Base-by-base conservation (phyloP, 1,140 invertebrate species). In the Magallana gigas region DNA sequence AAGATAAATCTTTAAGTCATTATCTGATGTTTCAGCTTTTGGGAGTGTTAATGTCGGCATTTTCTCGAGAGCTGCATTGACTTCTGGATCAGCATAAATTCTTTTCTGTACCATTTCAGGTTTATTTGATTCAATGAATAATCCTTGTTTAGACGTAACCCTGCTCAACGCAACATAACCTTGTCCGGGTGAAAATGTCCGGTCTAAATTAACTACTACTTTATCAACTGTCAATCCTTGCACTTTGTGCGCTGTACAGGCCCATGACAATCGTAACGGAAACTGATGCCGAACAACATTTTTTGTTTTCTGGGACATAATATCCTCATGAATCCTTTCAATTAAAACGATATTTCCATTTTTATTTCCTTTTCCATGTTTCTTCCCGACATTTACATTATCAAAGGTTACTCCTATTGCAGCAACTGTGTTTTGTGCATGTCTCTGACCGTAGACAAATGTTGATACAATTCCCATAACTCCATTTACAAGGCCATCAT, bases 371-470 rank as follows among this genome's bases (percentile, higher is more conserved):
- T 36, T 83, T 59, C 36, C 6, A 48, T 9, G 7, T 80, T 85
- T 84, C 48, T 58, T 59, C 48, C 87, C 84, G 23, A 82, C 12
- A 14, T 56, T 71, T 57, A 12, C 2, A 57, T 90, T 85, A 68
- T 90, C 87, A 86, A 88, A 90, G 3, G 76, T 48, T 18, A 90
- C 36, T 62, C 62, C 86, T 4, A 88, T 16, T 68, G 87, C 59
- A n/a, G 2, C 12, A 8, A 87, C 56, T 18, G 76, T 57, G 4
- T 83, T 57, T 58, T 18, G 2, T 11, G 23, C 60, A 8, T 81
- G 48, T n/a, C 81, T 48, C 7, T 84, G 84, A 64, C 68, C 58
- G 57, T 9, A 11, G 82, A 81, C 11, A 88, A 23, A 23, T 23
- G 0, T 23, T 23, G 23, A 23, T 23, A 23, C 23, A 23, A 23